phyloP scores from a whole-genome alignment of 2,113 vertebrate genomes.

The Hippocampus guttulatus region DNA sequence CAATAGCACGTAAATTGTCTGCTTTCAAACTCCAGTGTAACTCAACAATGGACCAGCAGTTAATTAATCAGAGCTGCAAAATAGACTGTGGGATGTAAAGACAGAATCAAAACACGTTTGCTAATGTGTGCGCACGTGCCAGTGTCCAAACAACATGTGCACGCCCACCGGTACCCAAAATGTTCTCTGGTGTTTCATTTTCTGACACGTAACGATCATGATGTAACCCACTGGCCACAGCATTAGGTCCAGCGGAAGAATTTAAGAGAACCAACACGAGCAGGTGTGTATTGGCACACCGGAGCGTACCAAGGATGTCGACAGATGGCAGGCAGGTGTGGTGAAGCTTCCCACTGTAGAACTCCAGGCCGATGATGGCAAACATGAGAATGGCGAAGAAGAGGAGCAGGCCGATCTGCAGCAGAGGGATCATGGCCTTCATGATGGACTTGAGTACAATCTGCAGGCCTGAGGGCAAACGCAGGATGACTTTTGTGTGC shows the following conservation, averaged over 20 bases:
- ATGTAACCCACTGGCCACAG: background rate
- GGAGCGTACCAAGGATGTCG: slow-evolving; percentile 63
- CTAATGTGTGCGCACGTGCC: background rate
- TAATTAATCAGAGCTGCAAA: background rate
- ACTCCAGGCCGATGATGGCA: slow-evolving; percentile 79
- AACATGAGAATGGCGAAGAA: slow-evolving; percentile 83
- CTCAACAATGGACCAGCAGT: background rate
- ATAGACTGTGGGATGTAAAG: slow-evolving; percentile 1
- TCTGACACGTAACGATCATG: background rate
- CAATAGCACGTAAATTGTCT: background rate
- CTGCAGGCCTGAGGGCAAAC: slow-evolving; percentile 69
- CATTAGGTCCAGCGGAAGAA: too few species aligned
- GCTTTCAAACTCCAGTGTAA: background rate
- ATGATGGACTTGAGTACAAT: slow-evolving; percentile 82
- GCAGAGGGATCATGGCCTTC: slow-evolving; percentile 80
- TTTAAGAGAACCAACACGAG: background rate
- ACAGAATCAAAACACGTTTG: slow-evolving; percentile 5
- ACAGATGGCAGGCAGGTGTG: slow-evolving; percentile 69
- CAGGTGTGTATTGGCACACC: background rate
- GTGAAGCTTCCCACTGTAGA: slow-evolving; percentile 80
- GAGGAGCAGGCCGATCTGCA: slow-evolving; percentile 77
- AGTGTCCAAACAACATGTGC: background rate
- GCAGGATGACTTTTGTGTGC: background rate
- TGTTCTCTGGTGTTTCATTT: slow-evolving; percentile 2
- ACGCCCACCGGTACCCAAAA: slow-evolving; percentile 1